A percentile compares a stretch with the other conserved stretches of the same genome.
phyloP scores from a whole-genome alignment of 1,140 invertebrate species.

The Drosophila jambulina region DNA sequence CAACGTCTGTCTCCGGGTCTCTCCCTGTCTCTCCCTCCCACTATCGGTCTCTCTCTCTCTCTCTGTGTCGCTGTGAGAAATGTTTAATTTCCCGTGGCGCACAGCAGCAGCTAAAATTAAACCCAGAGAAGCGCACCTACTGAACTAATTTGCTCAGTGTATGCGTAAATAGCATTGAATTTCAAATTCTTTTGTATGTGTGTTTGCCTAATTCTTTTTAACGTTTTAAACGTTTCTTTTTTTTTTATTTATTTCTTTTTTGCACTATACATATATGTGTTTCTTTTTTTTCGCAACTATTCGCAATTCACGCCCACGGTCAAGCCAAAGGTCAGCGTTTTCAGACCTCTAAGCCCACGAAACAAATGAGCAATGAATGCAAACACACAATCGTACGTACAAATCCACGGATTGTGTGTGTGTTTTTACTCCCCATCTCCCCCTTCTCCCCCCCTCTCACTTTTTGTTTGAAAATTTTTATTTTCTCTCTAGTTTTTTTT shows the following conservation, averaged over 20 bases:
- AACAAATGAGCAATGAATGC: constrained; percentile 53
- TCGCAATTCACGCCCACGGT: constrained; percentile 77
- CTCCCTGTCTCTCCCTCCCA: constrained; percentile 23
- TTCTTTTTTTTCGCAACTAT: constrained; percentile 57
- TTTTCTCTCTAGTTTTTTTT: constrained; percentile 8
- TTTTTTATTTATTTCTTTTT: constrained; percentile 6
- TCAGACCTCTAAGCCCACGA: constrained; percentile 30
- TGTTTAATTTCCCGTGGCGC: constrained; percentile 58
- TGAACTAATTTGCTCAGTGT: constrained; percentile 74
- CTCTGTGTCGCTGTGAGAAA: constrained; percentile 35
- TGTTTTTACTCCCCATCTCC: neutral
- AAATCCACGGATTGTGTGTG: constrained; percentile 24
- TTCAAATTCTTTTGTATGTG: constrained; percentile 35
- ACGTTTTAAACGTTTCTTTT: constrained; percentile 17
- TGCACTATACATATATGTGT: constrained; percentile 8
- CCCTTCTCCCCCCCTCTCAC: too few relatives aligned
- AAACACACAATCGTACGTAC: constrained; percentile 17
- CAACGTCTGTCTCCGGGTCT: constrained; percentile 4
- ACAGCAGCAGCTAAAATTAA: constrained; percentile 66
- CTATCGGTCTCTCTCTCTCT: constrained; percentile 1
- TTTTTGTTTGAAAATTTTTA: constrained; percentile 15
- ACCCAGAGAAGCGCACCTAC: constrained; percentile 67
- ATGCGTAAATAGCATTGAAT: constrained; percentile 78
- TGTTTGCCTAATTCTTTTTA: constrained; percentile 14
- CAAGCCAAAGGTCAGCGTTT: constrained; percentile 72